Evolutionary conservation across 1,140 invertebrate genomes (phyloP).

Genomic region (Lineus longissimus): DNA sequence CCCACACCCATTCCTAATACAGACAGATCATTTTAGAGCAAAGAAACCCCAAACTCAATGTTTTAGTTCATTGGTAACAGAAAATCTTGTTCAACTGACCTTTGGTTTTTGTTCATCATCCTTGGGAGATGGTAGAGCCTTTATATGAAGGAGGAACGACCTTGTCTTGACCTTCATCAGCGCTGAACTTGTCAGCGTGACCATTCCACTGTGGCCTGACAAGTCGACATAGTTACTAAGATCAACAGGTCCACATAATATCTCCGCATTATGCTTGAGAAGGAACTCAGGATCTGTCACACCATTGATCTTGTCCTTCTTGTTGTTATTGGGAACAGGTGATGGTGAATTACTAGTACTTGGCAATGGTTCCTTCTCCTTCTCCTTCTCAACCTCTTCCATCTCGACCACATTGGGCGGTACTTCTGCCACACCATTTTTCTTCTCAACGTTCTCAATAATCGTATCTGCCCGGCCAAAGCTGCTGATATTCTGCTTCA

Average conservation of each 20-base stretch:
- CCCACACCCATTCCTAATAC: too few relatives aligned
- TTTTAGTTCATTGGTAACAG: too few relatives aligned
- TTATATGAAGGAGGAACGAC: slow-evolving; percentile 80
- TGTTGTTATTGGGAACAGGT: slow-evolving; percentile 3
- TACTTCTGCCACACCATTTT: not conserved
- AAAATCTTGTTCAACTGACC: not conserved
- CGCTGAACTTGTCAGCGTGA: slow-evolving; percentile 81
- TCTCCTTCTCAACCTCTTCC: not conserved
- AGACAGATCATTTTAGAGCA: too few relatives aligned
- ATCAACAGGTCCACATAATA: slow-evolving; percentile 81
- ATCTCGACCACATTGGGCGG: not conserved
- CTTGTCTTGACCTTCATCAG: slow-evolving; percentile 73
- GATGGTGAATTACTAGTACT: slow-evolving; percentile 3
- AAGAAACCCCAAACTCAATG: too few relatives aligned
- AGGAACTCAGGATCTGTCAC: slow-evolving; percentile 73
- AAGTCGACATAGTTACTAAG: slow-evolving; percentile 76
- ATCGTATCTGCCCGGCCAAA: slow-evolving; percentile 24
- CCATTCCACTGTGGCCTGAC: slow-evolving; percentile 74
- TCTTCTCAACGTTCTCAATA: slow-evolving; percentile 1
- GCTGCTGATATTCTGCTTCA: slow-evolving; percentile 68
- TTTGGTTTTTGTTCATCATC: slow-evolving; percentile 24
- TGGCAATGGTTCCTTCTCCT: not conserved
- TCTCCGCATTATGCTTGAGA: slow-evolving; percentile 79
- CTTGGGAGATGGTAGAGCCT: slow-evolving; percentile 60
- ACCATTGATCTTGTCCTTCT: slow-evolving; percentile 59